Evolutionary conservation across 2,888 invertebrate species (phyloP).

Genomic region (Phengaris alcon): DNA sequence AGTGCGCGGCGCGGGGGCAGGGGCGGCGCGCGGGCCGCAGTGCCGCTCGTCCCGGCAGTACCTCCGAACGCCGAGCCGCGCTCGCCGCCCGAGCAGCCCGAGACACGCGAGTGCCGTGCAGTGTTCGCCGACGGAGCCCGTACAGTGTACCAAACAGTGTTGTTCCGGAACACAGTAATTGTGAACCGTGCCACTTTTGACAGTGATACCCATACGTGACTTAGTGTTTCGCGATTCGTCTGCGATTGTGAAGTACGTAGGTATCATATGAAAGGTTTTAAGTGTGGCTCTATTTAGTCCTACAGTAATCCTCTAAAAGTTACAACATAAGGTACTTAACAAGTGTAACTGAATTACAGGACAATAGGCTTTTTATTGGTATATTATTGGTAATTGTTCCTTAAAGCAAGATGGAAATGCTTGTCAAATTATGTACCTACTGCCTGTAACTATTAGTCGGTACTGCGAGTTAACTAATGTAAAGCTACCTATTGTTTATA

Average conservation of each 20-base stretch:
- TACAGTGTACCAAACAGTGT: slow-evolving; percentile 21
- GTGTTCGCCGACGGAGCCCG: slow-evolving; percentile 5
- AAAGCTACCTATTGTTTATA: not conserved
- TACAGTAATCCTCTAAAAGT: not conserved
- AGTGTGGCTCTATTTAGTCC: not conserved
- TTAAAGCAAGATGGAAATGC: not conserved
- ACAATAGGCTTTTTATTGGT: not conserved
- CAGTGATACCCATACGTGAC: slow-evolving; percentile 7
- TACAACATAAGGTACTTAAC: not conserved
- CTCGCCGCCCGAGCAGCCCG: slow-evolving; percentile 22
- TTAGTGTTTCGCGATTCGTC: not conserved
- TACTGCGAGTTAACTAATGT: not conserved
- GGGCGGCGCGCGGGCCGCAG: slow-evolving; percentile 36
- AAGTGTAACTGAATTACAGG: not conserved
- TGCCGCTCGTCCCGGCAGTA: slow-evolving; percentile 30
- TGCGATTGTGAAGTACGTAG: not conserved
- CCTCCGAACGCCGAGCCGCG: slow-evolving; percentile 14
- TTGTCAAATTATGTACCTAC: not conserved
- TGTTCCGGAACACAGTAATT: not conserved
- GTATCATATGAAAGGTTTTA: not conserved
- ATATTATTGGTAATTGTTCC: not conserved
- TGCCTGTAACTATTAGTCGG: not conserved
- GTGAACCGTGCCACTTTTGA: slow-evolving; percentile 12
- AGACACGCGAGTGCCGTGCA: slow-evolving; percentile 27
- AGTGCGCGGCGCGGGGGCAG: slow-evolving; percentile 32